phyloP scores from a whole-genome alignment of 2,113 vertebrate genomes.

The Bungarus multicinctus region DNA sequence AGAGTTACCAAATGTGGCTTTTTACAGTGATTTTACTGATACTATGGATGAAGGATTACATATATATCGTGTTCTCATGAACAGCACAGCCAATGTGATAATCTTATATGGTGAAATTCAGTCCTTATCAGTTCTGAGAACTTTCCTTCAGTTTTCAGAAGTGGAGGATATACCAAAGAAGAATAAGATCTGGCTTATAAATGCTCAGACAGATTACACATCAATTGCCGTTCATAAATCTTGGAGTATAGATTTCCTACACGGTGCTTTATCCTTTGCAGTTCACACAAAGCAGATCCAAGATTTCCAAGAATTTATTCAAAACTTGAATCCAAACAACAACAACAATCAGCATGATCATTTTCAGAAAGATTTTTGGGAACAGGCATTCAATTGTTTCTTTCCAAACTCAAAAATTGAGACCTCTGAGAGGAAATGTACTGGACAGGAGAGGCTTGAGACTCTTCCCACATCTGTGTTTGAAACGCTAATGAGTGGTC shows the following conservation, averaged over 20 bases:
- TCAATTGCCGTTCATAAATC: rapidly evolving
- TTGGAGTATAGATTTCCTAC: neutral
- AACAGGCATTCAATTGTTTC: neutral
- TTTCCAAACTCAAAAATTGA: neutral
- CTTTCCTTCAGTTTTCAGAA: neutral
- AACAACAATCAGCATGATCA: neutral
- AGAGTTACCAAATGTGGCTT: neutral
- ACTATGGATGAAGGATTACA: rapidly evolving
- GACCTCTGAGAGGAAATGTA: neutral
- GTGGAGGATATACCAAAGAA: too few species aligned
- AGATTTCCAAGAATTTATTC: neutral
- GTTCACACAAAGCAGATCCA: neutral
- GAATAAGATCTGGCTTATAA: too few species aligned
- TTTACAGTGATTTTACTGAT: neutral
- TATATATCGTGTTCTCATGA: neutral
- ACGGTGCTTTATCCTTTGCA: neutral
- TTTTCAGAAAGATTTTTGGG: neutral
- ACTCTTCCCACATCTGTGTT: neutral
- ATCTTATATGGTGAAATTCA: neutral
- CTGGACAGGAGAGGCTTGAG: neutral
- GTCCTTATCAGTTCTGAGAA: neutral
- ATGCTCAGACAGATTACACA: too few species aligned
- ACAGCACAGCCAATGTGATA: neutral
- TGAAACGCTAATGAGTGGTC: neutral
- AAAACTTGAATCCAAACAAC: neutral